Evolutionary conservation across 2,888 invertebrate species (phyloP).

Genomic region (Uloborus plumipes): DNA sequence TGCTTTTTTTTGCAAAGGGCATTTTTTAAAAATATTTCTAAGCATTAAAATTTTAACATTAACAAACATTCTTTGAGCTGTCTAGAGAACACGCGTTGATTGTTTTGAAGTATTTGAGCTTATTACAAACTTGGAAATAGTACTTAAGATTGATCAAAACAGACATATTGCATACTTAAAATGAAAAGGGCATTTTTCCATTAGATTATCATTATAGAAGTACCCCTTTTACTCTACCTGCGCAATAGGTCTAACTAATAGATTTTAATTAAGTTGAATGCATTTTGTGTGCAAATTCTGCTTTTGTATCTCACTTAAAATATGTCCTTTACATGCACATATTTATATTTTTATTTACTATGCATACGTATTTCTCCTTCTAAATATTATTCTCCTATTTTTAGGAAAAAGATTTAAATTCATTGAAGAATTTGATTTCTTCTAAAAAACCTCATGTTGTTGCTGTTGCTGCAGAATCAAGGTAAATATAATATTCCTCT

Average conservation of each 20-base stretch:
- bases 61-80: not conserved
- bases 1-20: not conserved
- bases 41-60: not conserved
- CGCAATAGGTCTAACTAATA: too few relatives aligned
- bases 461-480: conserved; percentile 88
- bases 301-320: not conserved
- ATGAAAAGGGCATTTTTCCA: too few relatives aligned
- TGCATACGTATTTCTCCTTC: conserved; percentile 12
- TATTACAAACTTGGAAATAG: too few relatives aligned
- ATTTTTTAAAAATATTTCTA: not conserved
- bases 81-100: too few relatives aligned
- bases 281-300: too few relatives aligned
- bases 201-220: too few relatives aligned
- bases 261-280: too few relatives aligned
- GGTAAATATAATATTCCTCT: conserved; percentile 27
- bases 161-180: too few relatives aligned
- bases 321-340: not conserved
- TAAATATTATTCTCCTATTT: conserved; percentile 17
- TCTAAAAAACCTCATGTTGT: conserved; percentile 95
- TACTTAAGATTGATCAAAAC: too few relatives aligned
- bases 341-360: not conserved
- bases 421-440: conserved; percentile 85
- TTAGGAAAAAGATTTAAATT: conserved; percentile 69
- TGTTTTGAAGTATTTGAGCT: too few relatives aligned
- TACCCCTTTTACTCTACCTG: too few relatives aligned